Percentiles rank a stretch among this genome's conserved stretches.
These are phyloP conservation scores for Tromatobia lineatoria DNA, from an alignment of 2,888 invertebrate genomes.

Conservation along the genomic window DNA sequence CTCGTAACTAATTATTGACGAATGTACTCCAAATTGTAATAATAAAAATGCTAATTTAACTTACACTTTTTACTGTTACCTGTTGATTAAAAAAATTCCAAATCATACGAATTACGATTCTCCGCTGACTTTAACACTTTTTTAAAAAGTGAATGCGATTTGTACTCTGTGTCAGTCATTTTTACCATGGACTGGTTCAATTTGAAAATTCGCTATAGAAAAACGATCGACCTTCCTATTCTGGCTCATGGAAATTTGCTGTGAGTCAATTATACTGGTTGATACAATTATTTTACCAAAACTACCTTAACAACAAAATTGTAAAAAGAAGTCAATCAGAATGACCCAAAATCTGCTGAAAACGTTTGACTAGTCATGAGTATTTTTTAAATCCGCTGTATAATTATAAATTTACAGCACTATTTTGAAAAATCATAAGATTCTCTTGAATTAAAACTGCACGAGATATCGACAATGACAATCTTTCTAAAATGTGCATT, in stretches of 20 bases:
- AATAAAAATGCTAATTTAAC: neutral
- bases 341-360: neutral
- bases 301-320: neutral
- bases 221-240: constrained; percentile 81
- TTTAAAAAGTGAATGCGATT: constrained; percentile 74
- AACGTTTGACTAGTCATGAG: too few relatives aligned
- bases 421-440: too few relatives aligned
- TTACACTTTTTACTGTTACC: too few relatives aligned
- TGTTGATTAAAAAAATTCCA: too few relatives aligned
- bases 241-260: constrained; percentile 72
- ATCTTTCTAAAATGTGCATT: neutral
- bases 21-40: neutral
- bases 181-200: constrained; percentile 77
- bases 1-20: neutral
- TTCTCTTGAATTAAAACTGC: too few relatives aligned
- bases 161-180: constrained; percentile 83
- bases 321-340: neutral
- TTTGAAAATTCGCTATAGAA: constrained; percentile 84
- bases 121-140: neutral
- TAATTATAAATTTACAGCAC: too few relatives aligned
- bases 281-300: constrained; percentile 72
- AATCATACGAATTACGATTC: neutral
- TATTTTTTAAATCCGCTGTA: too few relatives aligned
- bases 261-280: constrained; percentile 77
- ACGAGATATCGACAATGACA: too few relatives aligned